Percentiles rank a stretch among this genome's conserved stretches.
Evolutionary conservation across 37 sponge, comb jelly and placozoan species (phyloP).

Genomic region (Beroe forskalii): DNA sequence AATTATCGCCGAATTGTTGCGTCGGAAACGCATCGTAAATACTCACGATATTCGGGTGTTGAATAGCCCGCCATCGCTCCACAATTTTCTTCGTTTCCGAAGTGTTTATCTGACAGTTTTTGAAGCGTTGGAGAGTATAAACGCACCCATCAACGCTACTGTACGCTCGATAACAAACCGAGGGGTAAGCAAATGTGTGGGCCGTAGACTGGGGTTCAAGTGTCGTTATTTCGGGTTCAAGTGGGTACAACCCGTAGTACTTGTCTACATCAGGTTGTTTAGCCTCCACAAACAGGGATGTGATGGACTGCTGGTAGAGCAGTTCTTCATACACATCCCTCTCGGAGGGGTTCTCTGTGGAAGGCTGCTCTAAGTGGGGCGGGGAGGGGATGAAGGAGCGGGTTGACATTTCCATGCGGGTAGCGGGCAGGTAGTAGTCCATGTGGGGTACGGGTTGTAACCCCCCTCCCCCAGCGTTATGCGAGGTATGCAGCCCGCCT

Average conservation of each 20-base stretch:
- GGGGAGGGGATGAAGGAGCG: conserved; percentile 48
- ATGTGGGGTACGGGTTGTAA: neutral
- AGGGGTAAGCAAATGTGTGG: conserved; percentile 46
- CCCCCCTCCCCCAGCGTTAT: neutral
- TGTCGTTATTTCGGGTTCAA: conserved; percentile 66
- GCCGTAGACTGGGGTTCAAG: neutral
- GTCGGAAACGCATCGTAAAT: conserved; percentile 87
- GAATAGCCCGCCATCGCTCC: conserved; percentile 76
- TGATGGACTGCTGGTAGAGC: neutral
- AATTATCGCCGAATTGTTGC: conserved; percentile 82
- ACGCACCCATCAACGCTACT: conserved; percentile 56
- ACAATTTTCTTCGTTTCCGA: conserved; percentile 69
- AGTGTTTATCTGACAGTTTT: conserved; percentile 74
- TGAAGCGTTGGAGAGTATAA: conserved; percentile 21
- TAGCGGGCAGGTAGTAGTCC: conserved; percentile 40
- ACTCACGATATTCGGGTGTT: conserved; percentile 72
- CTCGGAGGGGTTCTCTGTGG: neutral
- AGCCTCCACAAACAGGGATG: conserved; percentile 6
- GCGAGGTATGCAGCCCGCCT: neutral
- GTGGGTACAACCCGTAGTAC: conserved; percentile 77
- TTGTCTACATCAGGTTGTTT: conserved; percentile 74
- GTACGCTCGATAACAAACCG: conserved; percentile 56
- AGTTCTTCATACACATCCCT: neutral
- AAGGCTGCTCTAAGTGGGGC: neutral
- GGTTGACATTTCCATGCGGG: conserved; percentile 56